Evolutionary conservation across 2,888 invertebrate species (phyloP).

Genomic region (Lasius fuliginosus): DNA sequence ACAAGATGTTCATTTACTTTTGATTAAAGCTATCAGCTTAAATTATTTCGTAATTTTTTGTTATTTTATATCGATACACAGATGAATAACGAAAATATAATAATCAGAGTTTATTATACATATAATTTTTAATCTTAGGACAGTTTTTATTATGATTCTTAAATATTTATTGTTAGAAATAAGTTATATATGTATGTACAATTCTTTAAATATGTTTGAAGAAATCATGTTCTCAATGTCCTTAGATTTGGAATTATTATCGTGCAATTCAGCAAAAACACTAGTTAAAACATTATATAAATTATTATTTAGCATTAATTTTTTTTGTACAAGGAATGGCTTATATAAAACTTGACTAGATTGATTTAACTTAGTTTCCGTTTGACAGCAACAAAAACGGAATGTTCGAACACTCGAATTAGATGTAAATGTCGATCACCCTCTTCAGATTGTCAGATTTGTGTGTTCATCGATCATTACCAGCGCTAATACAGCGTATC

Average conservation of each 20-base stretch:
- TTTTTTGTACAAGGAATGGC: background rate
- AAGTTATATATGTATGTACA: background rate
- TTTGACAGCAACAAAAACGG: background rate
- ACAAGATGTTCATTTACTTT: background rate
- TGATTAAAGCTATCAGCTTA: background rate
- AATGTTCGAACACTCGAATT: background rate
- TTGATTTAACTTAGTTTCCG: background rate
- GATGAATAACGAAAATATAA: background rate
- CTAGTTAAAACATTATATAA: background rate
- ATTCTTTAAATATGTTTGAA: background rate
- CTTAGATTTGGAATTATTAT: background rate
- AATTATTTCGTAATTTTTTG: background rate
- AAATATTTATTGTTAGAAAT: background rate
- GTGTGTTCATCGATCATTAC: conserved; percentile 32
- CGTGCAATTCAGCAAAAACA: background rate
- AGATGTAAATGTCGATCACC: background rate
- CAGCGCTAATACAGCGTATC: conserved; percentile 27
- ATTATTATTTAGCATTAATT: conserved; percentile 14
- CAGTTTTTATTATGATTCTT: background rate
- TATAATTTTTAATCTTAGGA: background rate
- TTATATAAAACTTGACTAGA: background rate
- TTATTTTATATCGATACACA: background rate
- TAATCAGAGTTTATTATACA: background rate
- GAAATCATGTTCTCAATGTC: background rate
- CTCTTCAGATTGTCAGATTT: conserved; percentile 22